phyloP scores from a whole-genome alignment of 2,113 vertebrate genomes.

The Bothrops jararaca region DNA sequence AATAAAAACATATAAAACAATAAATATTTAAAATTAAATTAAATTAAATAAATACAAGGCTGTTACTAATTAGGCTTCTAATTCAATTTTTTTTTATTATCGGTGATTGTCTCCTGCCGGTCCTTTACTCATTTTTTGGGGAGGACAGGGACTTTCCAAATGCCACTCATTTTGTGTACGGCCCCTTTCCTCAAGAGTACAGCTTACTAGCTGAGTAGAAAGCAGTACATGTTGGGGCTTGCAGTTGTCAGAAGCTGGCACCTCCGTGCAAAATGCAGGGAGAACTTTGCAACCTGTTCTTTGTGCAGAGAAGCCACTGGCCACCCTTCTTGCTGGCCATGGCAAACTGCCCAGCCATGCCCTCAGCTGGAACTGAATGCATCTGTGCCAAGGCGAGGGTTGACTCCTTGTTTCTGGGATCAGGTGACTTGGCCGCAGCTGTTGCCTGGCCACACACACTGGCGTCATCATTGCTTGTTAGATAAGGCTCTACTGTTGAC shows the following conservation, averaged over 20 bases:
- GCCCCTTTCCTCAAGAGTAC: background rate
- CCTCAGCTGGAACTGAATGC: conserved; percentile 14
- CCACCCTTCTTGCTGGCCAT: background rate
- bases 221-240: background rate
- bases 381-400: conserved; percentile 6
- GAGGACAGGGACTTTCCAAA: background rate
- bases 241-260: background rate
- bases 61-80: background rate
- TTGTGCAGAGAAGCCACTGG: background rate
- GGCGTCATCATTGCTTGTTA: background rate
- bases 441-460: background rate
- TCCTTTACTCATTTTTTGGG: background rate
- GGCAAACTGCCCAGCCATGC: conserved; percentile 12
- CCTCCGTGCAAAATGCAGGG: background rate
- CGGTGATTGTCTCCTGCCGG: background rate
- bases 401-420: background rate
- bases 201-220: background rate
- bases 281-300: conserved; percentile 12
- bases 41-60: no score
- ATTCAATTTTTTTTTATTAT: background rate
- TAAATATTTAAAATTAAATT: no score
- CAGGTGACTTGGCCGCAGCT: conserved; percentile 9
- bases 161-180: background rate
- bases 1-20: no score
- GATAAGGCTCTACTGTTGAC: background rate